Evolutionary conservation across 2,797 vertebrate genomes (phyloP), one percentile per base, ranked within the genome.

Genomic region (Miichthys miiuy): DNA sequence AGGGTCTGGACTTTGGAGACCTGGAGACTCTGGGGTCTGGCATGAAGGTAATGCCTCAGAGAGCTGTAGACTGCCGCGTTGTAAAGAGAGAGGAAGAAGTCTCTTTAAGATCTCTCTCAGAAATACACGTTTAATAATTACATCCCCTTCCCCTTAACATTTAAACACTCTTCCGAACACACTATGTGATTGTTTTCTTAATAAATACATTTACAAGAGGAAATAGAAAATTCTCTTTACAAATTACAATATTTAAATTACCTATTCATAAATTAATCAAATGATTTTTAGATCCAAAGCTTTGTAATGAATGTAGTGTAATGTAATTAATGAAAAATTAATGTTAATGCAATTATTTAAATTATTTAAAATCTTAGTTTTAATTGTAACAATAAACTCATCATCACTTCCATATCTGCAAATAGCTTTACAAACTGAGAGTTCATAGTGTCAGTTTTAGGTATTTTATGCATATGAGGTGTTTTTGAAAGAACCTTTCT

Each of bases 1-100:
- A 99, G 94, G 98, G 98, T 61, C 95, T 99, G 89, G 98, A 99
- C 94, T 99, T 99, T 65, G 98, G 97, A 86, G 98, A 99, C 94
- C 96, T 99, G 90, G 98, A 99, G 95, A 99, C 97, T 82, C 94
- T 99, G 90, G 98, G 98, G 83, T 99, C 98, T 82, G 98, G 98
- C 91, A 99, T 99, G 98, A 99, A 99, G 98, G 98, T 98, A 95
- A 88, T 1, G 9, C 34, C 63, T 48, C 42, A 68, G 38, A 25
- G 25, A 55, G 23, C 17, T 6, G 9, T 5, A 41, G 14, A n/a
- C 14, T 3, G 48, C 4, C 46, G 27, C 6, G 14, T 58, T 16
- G 52, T 0, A 5, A 12, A 16, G 41, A 58, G 12, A 68, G 13
- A 70, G 16, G 23, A n/a, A 62, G 51, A 12, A 14, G 50, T 20